These are phyloP conservation scores for Lepidochrysops patricia DNA, from an alignment of 2,888 invertebrate species.

Conservation along the genomic window DNA sequence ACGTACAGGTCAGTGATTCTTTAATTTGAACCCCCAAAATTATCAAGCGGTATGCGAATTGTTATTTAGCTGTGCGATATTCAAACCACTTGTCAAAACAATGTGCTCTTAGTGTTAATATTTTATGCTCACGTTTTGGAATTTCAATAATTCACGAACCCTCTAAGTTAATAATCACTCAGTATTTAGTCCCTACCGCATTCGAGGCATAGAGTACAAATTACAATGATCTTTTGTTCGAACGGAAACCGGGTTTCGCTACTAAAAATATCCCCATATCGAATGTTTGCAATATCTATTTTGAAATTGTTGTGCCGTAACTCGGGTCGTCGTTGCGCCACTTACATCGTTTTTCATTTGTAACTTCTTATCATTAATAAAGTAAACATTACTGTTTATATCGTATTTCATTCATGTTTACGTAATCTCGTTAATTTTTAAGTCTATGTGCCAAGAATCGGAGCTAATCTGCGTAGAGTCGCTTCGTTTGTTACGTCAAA, in stretches of 20 bases:
- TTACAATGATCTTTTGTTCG: conserved; percentile 57
- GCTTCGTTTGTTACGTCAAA: conserved; percentile 20
- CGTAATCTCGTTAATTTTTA: conserved; percentile 18
- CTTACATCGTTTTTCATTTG: not conserved
- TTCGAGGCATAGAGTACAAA: conserved; percentile 55
- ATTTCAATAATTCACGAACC: conserved; percentile 27
- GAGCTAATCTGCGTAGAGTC: conserved; percentile 15
- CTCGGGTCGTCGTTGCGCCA: conserved; percentile 21
- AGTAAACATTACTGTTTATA: conserved; percentile 14
- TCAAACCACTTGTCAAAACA: conserved; percentile 22
- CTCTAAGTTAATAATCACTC: conserved; percentile 38
- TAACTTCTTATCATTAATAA: not conserved
- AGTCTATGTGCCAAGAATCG: conserved; percentile 19
- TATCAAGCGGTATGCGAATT: conserved; percentile 38
- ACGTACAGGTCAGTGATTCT: conserved; percentile 61
- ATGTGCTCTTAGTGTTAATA: conserved; percentile 24
- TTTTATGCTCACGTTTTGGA: conserved; percentile 25
- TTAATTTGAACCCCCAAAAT: conserved; percentile 29
- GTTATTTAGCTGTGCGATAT: conserved; percentile 43
- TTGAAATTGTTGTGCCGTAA: conserved; percentile 49
- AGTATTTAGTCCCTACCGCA: conserved; percentile 55
- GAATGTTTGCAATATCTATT: conserved; percentile 72
- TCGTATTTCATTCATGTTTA: conserved; percentile 17
- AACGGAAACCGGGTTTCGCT: conserved; percentile 67
- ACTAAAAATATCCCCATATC: conserved; percentile 71